Conservation (phyloP, 1,140 invertebrate genomes). For the Habropoda laboriosa region DNA sequence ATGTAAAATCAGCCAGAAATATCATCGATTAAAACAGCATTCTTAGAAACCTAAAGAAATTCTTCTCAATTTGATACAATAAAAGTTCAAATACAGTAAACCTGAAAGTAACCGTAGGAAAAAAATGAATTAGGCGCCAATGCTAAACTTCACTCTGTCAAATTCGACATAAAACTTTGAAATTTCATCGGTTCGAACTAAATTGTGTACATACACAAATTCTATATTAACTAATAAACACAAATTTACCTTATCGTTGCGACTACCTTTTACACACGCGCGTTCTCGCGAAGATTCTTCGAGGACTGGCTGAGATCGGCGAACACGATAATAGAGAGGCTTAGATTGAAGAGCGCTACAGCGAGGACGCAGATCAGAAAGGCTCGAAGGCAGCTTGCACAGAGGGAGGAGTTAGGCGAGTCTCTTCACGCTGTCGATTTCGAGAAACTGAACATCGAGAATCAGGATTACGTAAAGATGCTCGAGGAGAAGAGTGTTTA, state of each 20-base stretch:
- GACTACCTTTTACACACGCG: constrained; percentile 16
- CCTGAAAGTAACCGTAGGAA: too few species aligned
- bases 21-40: too few species aligned
- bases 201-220: too few species aligned
- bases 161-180: too few species aligned
- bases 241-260: not conserved
- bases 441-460: constrained; percentile 83
- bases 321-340: constrained; percentile 80
- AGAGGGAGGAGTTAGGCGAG: constrained; percentile 81
- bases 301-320: constrained; percentile 80
- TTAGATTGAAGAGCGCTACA: constrained; percentile 81
- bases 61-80: too few species aligned
- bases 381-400: constrained; percentile 78
- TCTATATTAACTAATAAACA: too few species aligned
- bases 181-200: too few species aligned
- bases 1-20: not conserved
- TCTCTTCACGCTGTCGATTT: constrained; percentile 82
- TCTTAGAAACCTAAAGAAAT: too few species aligned
- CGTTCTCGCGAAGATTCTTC: constrained; percentile 72
- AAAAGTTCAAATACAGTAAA: too few species aligned
- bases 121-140: too few species aligned
- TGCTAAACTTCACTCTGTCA: too few species aligned
- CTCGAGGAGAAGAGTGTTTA: constrained; percentile 80
- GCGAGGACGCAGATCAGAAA: constrained; percentile 80
- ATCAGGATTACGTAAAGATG: constrained; percentile 76